phyloP scores from a whole-genome alignment of 2,888 invertebrate genomes.

The Xestia c-nigrum region DNA sequence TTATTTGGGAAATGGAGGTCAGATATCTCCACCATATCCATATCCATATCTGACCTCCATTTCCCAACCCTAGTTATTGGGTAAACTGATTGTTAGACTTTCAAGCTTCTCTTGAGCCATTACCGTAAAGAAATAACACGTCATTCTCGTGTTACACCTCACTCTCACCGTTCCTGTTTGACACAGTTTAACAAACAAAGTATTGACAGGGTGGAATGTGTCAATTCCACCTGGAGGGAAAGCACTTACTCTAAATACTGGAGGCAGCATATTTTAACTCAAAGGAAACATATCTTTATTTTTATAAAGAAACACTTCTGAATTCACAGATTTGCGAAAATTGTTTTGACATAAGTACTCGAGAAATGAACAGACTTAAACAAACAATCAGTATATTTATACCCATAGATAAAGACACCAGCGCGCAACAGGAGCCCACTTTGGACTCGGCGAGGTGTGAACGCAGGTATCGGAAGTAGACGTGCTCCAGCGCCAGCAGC shows the following conservation, averaged over 20 bases:
- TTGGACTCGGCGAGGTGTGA: conserved; percentile 97
- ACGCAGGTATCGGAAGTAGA: conserved; percentile 98
- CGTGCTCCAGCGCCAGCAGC: conserved; percentile 96
- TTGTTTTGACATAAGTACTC: too few relatives aligned
- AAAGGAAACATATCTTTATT: too few relatives aligned
- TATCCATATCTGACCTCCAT: not conserved
- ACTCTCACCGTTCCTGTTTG: too few relatives aligned
- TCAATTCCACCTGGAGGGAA: too few relatives aligned
- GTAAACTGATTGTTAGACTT: not conserved
- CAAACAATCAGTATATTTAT: conserved; percentile 38
- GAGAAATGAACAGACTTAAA: too few relatives aligned
- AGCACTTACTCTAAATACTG: too few relatives aligned
- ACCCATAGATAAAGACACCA: conserved; percentile 97
- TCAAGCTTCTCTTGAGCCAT: not conserved
- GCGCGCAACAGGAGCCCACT: conserved; percentile 97
- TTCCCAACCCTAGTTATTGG: not conserved
- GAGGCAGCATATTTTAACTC: too few relatives aligned
- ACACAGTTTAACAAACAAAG: not conserved
- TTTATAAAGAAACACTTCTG: too few relatives aligned
- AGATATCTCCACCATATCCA: too few relatives aligned
- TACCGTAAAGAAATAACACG: not conserved
- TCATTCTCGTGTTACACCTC: not conserved
- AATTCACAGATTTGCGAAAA: too few relatives aligned
- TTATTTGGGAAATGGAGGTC: too few relatives aligned
- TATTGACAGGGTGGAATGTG: too few relatives aligned